phyloP scores from a whole-genome alignment of 2,888 invertebrate species.

The Ariolimax columbianus region DNA sequence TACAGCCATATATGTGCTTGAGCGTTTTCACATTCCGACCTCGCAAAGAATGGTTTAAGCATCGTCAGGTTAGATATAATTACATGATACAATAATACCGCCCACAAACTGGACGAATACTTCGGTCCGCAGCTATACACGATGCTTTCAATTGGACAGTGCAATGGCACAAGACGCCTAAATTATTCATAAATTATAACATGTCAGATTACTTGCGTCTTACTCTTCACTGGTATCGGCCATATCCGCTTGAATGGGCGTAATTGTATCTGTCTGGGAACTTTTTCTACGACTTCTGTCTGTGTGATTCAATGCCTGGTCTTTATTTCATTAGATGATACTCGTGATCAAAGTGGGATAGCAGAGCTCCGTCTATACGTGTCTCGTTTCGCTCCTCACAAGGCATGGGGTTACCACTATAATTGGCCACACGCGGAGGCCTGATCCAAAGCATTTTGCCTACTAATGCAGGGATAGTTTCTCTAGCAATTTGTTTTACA shows the following conservation, averaged over 20 bases:
- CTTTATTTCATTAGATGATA: background rate
- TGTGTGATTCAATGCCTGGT: background rate
- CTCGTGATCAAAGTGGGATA: background rate
- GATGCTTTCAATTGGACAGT: background rate
- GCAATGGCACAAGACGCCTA: background rate
- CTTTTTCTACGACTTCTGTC: background rate
- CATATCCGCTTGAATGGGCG: conserved; percentile 16
- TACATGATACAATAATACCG: background rate
- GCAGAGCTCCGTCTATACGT: too few species aligned
- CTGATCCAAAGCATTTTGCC: too few species aligned
- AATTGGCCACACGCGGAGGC: too few species aligned
- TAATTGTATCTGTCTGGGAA: conserved; percentile 24
- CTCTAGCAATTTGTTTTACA: too few species aligned
- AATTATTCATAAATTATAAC: background rate
- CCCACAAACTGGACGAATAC: background rate
- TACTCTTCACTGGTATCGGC: background rate
- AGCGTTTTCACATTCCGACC: too few species aligned
- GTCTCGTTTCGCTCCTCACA: too few species aligned
- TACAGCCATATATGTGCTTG: too few species aligned
- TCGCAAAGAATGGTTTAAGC: too few species aligned
- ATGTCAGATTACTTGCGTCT: background rate
- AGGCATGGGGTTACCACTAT: too few species aligned
- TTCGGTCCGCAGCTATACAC: background rate
- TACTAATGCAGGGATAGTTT: too few species aligned
- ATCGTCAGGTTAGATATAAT: background rate